Evolutionary conservation across 2,888 invertebrate species (phyloP).

Genomic region (Drosophila yooni): DNA sequence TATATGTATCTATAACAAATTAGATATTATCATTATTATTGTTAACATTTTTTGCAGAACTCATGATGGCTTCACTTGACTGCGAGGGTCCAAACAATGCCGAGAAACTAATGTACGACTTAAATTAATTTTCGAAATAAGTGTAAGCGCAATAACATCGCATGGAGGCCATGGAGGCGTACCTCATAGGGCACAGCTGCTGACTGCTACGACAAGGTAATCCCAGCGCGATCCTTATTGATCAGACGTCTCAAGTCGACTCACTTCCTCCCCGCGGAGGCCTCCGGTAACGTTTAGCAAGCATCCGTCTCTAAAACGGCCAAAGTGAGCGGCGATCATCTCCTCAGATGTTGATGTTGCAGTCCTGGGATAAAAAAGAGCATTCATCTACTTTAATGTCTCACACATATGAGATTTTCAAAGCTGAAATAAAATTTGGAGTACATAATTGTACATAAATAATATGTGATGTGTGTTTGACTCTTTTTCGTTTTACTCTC

Average conservation of each 20-base stretch:
- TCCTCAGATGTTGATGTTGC: slow-evolving; percentile 34
- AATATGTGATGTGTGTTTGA: background rate
- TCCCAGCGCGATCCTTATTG: slow-evolving; percentile 51
- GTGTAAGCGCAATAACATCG: slow-evolving; percentile 37
- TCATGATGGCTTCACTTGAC: slow-evolving; percentile 58
- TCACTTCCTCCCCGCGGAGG: slow-evolving; percentile 59
- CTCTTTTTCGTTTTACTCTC: background rate
- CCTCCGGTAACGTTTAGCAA: slow-evolving; percentile 57
- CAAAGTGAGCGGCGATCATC: slow-evolving; percentile 55
- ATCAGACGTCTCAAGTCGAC: slow-evolving; percentile 59
- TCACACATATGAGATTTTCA: background rate
- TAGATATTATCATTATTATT: background rate
- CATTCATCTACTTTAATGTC: slow-evolving; percentile 14
- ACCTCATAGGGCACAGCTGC: slow-evolving; percentile 50
- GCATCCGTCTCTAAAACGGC: slow-evolving; percentile 41
- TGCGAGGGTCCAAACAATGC: slow-evolving; percentile 58
- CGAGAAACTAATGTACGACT: slow-evolving; percentile 55
- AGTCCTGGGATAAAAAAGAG: slow-evolving; percentile 30
- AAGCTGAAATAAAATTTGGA: background rate
- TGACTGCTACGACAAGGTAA: slow-evolving; percentile 38
- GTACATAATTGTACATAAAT: background rate
- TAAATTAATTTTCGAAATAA: slow-evolving; percentile 32
- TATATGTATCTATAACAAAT: background rate
- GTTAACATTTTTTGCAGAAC: slow-evolving; percentile 26
- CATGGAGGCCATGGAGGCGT: slow-evolving; percentile 62